Base-by-base conservation (phyloP, 2,113 vertebrate genomes). In the Myotis brandtii region DNA sequence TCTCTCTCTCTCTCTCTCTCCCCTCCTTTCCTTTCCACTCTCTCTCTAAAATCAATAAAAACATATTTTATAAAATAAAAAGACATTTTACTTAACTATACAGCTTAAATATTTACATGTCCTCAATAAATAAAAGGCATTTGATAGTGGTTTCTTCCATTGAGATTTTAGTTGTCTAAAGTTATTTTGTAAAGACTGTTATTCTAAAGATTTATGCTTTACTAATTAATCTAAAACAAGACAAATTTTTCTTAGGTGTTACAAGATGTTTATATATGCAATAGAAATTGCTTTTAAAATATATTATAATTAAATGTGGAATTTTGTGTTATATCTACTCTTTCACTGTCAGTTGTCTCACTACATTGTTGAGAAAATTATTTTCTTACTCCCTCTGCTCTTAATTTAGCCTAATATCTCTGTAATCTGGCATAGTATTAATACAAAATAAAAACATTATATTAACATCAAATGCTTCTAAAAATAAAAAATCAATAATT, bases 211-310 rank as follows among this genome's bases (percentile, higher is more conserved):
- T 32, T 86, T 81, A n/a, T 0, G 56, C 10, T 8, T 50, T 50
- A 13, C 5, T 73, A 46, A 79, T 93, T 94, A 25, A 95, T 79
- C n/a, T 59, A 69, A 91, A 94, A 91, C 3, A 88, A 37, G 12
- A 20, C 5, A 91, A 66, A 43, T 69, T 8, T 20, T 85, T 23
- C 3, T 64, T 52, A 76, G 34, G 12, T 6, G n/a, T 67, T 96
- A 12, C 21, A 76, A 54, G 1, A 82, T 93, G 3, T 46, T 77
- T 83, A 11, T 52, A 70, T 40, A 77, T 59, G 17, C 25, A 83
- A 21, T 37, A 81, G 11, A 88, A 85, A 81, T 62, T 4, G 3
- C 3, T 86, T 75, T 43, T 59, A 75, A 82, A 50, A n/a, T 50
- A 59, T 43, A 10, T 2, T 27, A 17, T 14, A 91, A 30, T 59